Percentiles rank a stretch among this genome's conserved stretches.
phyloP scores from a whole-genome alignment of 2,797 vertebrate genomes.

The Acipenser ruthenus region DNA sequence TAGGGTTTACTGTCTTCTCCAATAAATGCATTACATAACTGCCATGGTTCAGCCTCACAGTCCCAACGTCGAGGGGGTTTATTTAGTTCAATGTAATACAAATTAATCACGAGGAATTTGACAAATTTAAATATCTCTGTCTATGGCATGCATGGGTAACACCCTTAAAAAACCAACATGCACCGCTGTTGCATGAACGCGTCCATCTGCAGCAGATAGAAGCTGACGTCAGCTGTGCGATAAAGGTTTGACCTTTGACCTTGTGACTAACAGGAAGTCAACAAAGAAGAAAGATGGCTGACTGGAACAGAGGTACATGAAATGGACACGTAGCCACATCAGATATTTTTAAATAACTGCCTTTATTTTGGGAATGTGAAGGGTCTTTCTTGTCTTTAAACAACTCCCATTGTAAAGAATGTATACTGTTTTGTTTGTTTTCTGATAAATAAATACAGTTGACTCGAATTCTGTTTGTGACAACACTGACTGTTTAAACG shows the following conservation, averaged over 20 bases:
- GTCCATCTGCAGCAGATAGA: neutral
- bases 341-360: neutral
- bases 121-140: constrained; percentile 15
- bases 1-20: no score
- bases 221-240: neutral
- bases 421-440: neutral
- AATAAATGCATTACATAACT: no score
- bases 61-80: no score
- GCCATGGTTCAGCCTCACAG: no score
- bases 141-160: constrained; percentile 8
- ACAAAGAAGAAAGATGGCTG: constrained; percentile 55
- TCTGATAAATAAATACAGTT: neutral
- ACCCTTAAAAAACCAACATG: neutral
- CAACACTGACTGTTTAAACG: no score
- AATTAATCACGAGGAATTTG: constrained; percentile 7
- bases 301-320: constrained; percentile 47
- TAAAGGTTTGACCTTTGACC: neutral
- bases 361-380: constrained; percentile 42
- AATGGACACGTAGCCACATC: neutral
- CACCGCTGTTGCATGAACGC: no score
- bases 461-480: neutral
- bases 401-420: neutral
- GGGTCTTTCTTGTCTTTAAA: no score
- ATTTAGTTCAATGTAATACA: constrained; percentile 1
- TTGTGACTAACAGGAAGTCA: neutral